Base-by-base conservation (phyloP, 2,888 invertebrate genomes). In the Chaitophorus viminalis region DNA sequence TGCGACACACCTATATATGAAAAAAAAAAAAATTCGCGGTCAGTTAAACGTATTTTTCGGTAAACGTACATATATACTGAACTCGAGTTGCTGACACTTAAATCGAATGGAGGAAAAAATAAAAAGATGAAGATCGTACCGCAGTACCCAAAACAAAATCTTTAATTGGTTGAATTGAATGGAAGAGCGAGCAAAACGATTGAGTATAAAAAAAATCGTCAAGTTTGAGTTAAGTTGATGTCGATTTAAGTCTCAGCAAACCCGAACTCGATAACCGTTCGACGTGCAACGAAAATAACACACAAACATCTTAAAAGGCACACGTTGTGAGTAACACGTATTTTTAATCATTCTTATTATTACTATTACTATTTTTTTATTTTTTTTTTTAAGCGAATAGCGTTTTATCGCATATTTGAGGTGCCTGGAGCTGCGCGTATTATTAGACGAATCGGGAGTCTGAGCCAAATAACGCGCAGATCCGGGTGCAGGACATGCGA, bases 351-450 rank as follows among this genome's bases (percentile, higher is more conserved):
- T n/a, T n/a, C n/a, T n/a, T n/a, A n/a, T n/a, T n/a, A n/a, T n/a
- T n/a, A n/a, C n/a, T n/a, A n/a, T n/a, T n/a, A n/a, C n/a, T n/a
- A n/a, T 52, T 77, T 60, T 65, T 65, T 75, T 60, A 21, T 68
- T 85, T 65, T 60, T 33, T 76, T 3, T 39, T 39, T 14, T 14
- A 46, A n/a, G 54, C 74, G 60, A 79, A 87, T 81, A 87, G 65
- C 79, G 46, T 65, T 87, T 87, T 75, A 75, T 81, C n/a, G 87
- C 87, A 81, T 81, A 72, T 87, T 81, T 81, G 29, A 87, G 79
- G 87, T 74, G 81, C 87, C 87, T 81, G 87, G 81, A 81, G 87
- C 81, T 87, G 87, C 60, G 74, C 9, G 86, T 87, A 87, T 87
- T 54, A 87, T 87, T 87, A 87, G 87, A 87, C 79, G 31, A n/a